Evolutionary conservation across 1,140 invertebrate species (phyloP).

Genomic region (Drosophila quadrilineata): DNA sequence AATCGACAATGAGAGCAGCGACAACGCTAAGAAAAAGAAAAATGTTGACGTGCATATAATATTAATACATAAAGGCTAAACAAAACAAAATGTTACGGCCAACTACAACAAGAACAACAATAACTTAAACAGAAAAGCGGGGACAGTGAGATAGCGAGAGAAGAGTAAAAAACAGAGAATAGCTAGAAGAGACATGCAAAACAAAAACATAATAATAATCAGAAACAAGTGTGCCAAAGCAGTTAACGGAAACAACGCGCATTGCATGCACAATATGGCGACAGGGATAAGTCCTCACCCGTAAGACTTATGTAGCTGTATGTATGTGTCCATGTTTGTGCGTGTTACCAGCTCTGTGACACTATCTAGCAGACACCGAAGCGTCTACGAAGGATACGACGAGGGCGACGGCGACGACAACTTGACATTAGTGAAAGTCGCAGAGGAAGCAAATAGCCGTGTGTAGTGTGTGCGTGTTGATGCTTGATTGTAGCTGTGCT

Average conservation of each 20-base stretch:
- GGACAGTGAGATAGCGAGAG: too few species aligned
- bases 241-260: conserved; percentile 78
- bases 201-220: conserved; percentile 78
- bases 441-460: conserved; percentile 65
- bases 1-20: conserved; percentile 20
- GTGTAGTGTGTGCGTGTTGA: neutral
- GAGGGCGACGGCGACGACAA: conserved; percentile 55
- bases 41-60: conserved; percentile 53
- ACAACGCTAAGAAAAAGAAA: conserved; percentile 16
- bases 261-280: conserved; percentile 73
- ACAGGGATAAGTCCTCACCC: conserved; percentile 47
- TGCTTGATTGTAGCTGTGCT: too few species aligned
- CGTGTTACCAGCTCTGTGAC: conserved; percentile 47
- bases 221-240: conserved; percentile 79
- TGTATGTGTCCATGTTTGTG: neutral
- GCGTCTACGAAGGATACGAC: conserved; percentile 45
- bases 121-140: too few species aligned
- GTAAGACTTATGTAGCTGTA: too few species aligned
- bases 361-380: conserved; percentile 75
- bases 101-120: conserved; percentile 59
- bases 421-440: conserved; percentile 78
- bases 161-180: too few species aligned
- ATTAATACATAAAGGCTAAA: conserved; percentile 63
- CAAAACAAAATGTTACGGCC: conserved; percentile 59
- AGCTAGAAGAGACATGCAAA: too few species aligned